Evolutionary conservation across 2,888 invertebrate genomes (phyloP).

Genomic region (Tetropium fuscum): DNA sequence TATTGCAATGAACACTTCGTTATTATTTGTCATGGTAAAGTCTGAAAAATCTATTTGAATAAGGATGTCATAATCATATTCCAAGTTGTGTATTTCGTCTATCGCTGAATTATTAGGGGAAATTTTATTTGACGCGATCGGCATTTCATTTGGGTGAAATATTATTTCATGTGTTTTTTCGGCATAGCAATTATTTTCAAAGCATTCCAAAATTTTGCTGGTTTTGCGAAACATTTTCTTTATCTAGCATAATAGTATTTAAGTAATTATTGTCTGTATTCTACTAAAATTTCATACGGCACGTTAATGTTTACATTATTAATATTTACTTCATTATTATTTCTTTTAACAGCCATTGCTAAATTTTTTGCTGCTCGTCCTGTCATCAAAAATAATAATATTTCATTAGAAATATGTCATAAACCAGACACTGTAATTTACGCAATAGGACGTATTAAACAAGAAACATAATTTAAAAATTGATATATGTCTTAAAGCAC

Average conservation of each 20-base stretch:
- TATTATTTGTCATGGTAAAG: background rate
- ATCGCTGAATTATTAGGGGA: background rate
- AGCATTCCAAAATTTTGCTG: background rate
- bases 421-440: background rate
- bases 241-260: background rate
- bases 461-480: background rate
- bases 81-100: too few species aligned
- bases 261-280: background rate
- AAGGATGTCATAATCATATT: background rate
- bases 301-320: background rate
- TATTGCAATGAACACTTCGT: too few species aligned
- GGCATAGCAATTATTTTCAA: background rate
- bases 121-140: background rate
- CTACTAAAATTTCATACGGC: background rate
- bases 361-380: background rate
- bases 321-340: conserved; percentile 1
- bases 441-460: background rate
- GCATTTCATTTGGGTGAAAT: background rate
- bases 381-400: background rate
- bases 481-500: background rate
- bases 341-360: background rate
- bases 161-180: background rate
- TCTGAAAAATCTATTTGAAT: background rate
- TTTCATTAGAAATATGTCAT: too few species aligned
- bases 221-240: background rate